Percentiles rank a stretch among this genome's conserved stretches.
phyloP scores from a whole-genome alignment of 2,113 vertebrate genomes.

The Anarrhichthys ocellatus region DNA sequence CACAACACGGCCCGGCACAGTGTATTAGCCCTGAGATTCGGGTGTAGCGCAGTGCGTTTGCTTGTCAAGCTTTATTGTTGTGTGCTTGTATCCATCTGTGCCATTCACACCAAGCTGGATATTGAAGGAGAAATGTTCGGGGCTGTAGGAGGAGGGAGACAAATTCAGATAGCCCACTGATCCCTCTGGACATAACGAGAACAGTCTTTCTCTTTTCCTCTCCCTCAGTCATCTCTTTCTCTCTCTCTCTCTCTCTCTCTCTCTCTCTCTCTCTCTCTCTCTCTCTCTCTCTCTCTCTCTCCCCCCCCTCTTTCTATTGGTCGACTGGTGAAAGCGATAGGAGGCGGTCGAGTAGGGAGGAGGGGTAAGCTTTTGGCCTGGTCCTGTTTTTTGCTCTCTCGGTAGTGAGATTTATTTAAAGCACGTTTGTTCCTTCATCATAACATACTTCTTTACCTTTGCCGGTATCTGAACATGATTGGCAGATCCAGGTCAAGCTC shows the following conservation, averaged over 20 bases:
- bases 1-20: background rate
- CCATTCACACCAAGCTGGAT: conserved; percentile 15
- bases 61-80: conserved; percentile 13
- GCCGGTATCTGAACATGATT: conserved; percentile 22
- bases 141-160: conserved; percentile 23
- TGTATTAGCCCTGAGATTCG: background rate
- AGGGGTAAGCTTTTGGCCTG: background rate
- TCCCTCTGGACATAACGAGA: conserved; percentile 44
- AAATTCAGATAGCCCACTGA: conserved; percentile 34
- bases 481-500: conserved; percentile 18
- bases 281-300: background rate
- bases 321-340: conserved; percentile 8
- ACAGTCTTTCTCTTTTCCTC: background rate
- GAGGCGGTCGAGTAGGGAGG: conserved; percentile 7
- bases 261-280: background rate
- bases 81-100: conserved; percentile 14
- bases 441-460: conserved; percentile 19
- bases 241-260: no score
- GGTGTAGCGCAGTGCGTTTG: background rate
- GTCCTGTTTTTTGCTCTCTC: conserved; percentile 11
- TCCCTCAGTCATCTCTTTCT: background rate
- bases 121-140: conserved; percentile 19
- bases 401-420: conserved; percentile 30
- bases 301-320: conserved; percentile 19
- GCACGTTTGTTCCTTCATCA: conserved; percentile 11